Evolutionary conservation across 2,888 invertebrate genomes (phyloP).

Genomic region (Conchocele bisecta): DNA sequence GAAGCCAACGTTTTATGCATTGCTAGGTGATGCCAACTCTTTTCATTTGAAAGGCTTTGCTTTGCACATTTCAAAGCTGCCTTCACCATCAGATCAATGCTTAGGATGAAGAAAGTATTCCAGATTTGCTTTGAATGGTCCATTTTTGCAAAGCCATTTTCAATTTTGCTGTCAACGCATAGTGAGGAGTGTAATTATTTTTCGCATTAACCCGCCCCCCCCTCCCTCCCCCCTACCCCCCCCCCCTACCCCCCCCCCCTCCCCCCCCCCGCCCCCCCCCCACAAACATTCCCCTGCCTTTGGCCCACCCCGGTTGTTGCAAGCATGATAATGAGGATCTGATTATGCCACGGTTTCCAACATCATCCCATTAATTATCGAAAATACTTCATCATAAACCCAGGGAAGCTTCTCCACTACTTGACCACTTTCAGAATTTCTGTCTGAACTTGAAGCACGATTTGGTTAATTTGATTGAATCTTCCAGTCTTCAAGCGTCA

Average conservation of each 20-base stretch:
- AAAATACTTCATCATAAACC: slow-evolving; percentile 42
- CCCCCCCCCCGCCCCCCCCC: too few relatives aligned
- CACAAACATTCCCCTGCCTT: too few relatives aligned
- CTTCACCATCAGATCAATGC: background rate
- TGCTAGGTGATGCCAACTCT: background rate
- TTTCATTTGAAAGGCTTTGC: background rate
- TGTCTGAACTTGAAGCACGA: slow-evolving; percentile 43
- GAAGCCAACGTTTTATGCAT: background rate
- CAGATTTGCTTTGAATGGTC: too few relatives aligned
- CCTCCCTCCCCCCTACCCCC: too few relatives aligned
- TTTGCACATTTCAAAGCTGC: slow-evolving; percentile 5
- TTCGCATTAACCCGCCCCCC: slow-evolving; percentile 34
- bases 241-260: too few relatives aligned
- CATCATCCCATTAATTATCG: slow-evolving; percentile 43
- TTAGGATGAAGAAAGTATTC: background rate
- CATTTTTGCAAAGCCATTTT: too few relatives aligned
- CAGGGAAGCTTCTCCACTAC: slow-evolving; percentile 18
- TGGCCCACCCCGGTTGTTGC: slow-evolving; percentile 37
- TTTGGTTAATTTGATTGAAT: too few relatives aligned
- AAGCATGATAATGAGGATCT: slow-evolving; percentile 37
- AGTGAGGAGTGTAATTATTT: slow-evolving; percentile 16
- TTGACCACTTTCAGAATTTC: slow-evolving; percentile 31
- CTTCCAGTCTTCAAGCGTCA: too few relatives aligned
- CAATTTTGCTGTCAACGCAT: slow-evolving; percentile 33
- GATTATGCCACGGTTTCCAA: slow-evolving; percentile 26